Evolutionary conservation across 2,113 vertebrate species (phyloP).

Genomic region (Coturnix japonica): DNA sequence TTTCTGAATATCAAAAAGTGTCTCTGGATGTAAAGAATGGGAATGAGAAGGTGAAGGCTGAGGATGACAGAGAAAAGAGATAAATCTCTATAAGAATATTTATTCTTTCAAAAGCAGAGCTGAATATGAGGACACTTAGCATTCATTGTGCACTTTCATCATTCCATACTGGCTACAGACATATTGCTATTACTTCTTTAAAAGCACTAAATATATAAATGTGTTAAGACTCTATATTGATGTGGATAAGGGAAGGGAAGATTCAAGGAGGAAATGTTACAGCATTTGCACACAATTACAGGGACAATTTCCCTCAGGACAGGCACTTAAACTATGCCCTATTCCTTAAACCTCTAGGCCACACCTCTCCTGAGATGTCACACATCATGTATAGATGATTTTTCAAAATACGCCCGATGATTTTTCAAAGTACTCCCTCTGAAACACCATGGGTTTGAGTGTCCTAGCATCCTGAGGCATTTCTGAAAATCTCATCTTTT

Average conservation of each 20-base stretch:
- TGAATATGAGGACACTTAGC: background rate
- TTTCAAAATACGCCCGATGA: constrained; percentile 27
- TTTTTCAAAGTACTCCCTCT: constrained; percentile 27
- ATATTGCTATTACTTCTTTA: background rate
- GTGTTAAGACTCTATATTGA: background rate
- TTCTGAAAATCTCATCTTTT: constrained; percentile 8
- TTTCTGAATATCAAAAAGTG: background rate
- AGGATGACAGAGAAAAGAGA: background rate
- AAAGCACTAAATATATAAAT: background rate
- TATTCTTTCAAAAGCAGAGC: background rate
- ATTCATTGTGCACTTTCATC: background rate
- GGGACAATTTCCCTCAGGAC: background rate
- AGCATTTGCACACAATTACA: background rate
- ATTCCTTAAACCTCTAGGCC: background rate
- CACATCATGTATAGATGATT: background rate
- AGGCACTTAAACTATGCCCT: background rate
- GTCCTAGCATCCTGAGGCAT: background rate
- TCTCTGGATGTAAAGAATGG: background rate
- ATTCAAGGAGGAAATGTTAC: background rate
- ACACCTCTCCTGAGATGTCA: background rate
- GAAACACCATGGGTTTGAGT: background rate
- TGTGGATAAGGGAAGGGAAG: background rate
- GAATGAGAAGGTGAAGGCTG: background rate
- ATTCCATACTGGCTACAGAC: background rate
- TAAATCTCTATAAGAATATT: background rate